phyloP scores from a whole-genome alignment of 53 echinoderm and acorn worm species.

The Paracentrotus lividus region DNA sequence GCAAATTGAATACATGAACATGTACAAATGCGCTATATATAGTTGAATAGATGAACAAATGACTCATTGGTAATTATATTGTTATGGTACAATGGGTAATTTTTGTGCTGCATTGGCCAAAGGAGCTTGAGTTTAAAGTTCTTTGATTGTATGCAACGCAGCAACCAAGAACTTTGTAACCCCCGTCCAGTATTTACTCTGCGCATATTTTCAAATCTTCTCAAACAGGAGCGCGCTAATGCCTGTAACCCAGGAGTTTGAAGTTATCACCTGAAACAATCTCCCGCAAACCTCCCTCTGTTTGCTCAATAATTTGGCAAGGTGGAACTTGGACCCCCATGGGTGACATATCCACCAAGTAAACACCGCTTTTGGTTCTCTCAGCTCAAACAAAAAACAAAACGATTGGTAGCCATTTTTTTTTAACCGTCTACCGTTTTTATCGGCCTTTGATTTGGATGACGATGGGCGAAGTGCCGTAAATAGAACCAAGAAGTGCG shows the following conservation, averaged over 20 bases:
- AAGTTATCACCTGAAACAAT: conserved; percentile 52
- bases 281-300: conserved; percentile 44
- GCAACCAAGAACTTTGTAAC: neutral
- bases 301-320: conserved; percentile 26
- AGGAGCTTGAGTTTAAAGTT: too few relatives aligned
- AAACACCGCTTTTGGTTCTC: conserved; percentile 11
- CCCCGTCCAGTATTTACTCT: neutral
- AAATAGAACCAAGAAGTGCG: conserved; percentile 29
- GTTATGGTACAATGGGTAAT: neutral
- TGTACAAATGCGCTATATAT: neutral
- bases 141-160: neutral
- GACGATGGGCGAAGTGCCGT: neutral
- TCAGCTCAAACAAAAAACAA: neutral
- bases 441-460: neutral
- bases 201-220: conserved; percentile 36
- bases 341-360: conserved; percentile 3
- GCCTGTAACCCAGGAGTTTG: conserved; percentile 19
- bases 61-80: conserved; percentile 21
- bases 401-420: conserved; percentile 25
- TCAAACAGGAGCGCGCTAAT: conserved; percentile 15
- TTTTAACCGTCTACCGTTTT: neutral
- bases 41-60: neutral
- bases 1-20: neutral
- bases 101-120: neutral
- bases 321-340: conserved; percentile 34